These are phyloP conservation scores for Gephyroberyx darwinii DNA, from an alignment of 2,797 vertebrate species.

Conservation along the genomic window DNA sequence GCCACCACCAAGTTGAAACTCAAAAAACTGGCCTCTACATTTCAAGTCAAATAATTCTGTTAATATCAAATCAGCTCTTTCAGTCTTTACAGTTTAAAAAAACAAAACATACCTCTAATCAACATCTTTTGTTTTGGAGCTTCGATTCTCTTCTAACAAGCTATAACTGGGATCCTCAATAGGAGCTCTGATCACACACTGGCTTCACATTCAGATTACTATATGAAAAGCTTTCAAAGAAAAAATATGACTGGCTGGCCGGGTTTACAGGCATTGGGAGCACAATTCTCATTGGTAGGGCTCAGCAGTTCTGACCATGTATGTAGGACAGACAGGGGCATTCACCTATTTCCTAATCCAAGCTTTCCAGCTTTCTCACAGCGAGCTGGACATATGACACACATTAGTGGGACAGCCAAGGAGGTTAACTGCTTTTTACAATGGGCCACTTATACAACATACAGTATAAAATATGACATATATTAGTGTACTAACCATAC, in stretches of 20 bases:
- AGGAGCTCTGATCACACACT: constrained; percentile 1
- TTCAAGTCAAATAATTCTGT: not conserved
- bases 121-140: constrained; percentile 39
- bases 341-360: constrained; percentile 65
- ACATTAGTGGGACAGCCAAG: constrained; percentile 14
- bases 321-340: constrained; percentile 43
- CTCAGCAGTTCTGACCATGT: constrained; percentile 27
- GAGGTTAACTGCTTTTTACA: not conserved
- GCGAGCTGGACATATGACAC: constrained; percentile 15
- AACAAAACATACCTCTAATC: constrained; percentile 42
- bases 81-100: not conserved
- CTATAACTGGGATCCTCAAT: not conserved
- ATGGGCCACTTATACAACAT: constrained; percentile 18
- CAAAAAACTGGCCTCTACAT: not conserved
- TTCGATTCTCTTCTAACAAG: constrained; percentile 16
- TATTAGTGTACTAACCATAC: too few species aligned
- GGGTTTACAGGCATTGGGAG: not conserved
- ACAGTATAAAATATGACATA: constrained; percentile 2
- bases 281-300: constrained; percentile 21
- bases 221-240: constrained; percentile 23
- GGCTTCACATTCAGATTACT: constrained; percentile 23
- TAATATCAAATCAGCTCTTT: not conserved
- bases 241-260: constrained; percentile 35
- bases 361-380: constrained; percentile 27
- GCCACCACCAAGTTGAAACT: not conserved